Conservation (phyloP, 2,797 vertebrate genomes). For the Austrolebias charrua region DNA sequence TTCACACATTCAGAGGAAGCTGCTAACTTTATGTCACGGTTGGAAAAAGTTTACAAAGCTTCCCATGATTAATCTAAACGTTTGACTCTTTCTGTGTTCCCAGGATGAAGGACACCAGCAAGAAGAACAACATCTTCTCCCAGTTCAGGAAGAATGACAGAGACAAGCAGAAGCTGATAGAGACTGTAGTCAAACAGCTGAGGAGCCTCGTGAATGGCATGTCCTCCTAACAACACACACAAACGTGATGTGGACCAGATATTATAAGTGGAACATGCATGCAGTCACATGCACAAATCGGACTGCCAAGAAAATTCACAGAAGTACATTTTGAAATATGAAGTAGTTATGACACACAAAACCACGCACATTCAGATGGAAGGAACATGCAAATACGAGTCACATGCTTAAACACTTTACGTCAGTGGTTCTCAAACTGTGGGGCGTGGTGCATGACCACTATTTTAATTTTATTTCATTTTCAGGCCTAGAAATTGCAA, state of each 20-base stretch:
- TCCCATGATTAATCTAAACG: neutral
- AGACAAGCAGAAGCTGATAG: conserved; percentile 96
- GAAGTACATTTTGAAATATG: neutral
- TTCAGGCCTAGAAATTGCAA: no score
- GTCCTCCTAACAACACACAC: conserved; percentile 81
- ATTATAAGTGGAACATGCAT: conserved; percentile 23
- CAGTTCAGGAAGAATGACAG: conserved; percentile 98
- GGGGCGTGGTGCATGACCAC: no score
- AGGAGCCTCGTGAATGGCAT: conserved; percentile 94
- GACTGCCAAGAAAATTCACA: conserved; percentile 28
- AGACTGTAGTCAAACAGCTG: conserved; percentile 96
- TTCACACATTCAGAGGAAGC: neutral
- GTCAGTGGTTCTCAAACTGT: no score
- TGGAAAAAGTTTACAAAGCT: no score
- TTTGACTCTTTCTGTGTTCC: conserved; percentile 43
- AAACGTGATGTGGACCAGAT: neutral
- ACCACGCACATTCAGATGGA: no score
- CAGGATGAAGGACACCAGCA: conserved; percentile 96
- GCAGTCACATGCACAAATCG: conserved; percentile 31
- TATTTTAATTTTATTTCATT: no score
- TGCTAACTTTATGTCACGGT: neutral
- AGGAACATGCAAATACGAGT: no score
- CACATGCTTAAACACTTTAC: no score
- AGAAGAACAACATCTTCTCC: conserved; percentile 99
- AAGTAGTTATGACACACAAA: no score